phyloP scores from a whole-genome alignment of 2,797 vertebrate genomes.

The Ibycter americanus region DNA sequence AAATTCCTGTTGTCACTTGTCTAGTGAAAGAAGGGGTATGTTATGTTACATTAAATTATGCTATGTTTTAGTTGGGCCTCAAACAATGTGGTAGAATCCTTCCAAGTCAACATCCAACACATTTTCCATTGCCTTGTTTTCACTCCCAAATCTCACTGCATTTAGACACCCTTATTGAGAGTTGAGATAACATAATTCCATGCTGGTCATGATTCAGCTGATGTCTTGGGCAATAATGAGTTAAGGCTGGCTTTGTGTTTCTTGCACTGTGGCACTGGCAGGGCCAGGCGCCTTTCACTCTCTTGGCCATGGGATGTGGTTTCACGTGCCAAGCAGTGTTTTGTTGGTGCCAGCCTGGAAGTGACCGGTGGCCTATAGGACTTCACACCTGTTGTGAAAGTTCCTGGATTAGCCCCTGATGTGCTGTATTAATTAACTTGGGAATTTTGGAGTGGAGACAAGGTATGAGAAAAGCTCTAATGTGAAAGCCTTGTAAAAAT shows the following conservation, averaged over 20 bases:
- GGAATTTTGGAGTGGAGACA: background rate
- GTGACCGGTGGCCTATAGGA: background rate
- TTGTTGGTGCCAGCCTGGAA: background rate
- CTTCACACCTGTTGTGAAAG: background rate
- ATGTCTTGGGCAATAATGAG: background rate
- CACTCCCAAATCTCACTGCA: background rate
- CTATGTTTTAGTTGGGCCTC: background rate
- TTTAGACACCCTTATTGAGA: background rate
- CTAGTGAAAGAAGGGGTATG: background rate
- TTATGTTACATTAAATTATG: background rate
- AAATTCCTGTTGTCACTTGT: background rate
- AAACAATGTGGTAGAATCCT: background rate
- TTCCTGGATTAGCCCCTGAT: background rate
- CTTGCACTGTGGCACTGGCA: background rate
- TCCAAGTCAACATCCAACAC: background rate
- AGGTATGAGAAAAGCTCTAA: background rate
- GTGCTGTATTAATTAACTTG: background rate
- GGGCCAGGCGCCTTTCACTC: background rate
- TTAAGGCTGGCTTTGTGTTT: background rate
- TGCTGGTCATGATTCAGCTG: background rate
- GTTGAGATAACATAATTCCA: background rate
- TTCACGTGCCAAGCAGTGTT: background rate
- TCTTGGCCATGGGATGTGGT: background rate
- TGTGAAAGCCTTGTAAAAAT: background rate
- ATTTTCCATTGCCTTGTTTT: background rate